Evolutionary conservation across 2,113 vertebrate genomes (phyloP).

Genomic region (Gnathochromis pfefferi): DNA sequence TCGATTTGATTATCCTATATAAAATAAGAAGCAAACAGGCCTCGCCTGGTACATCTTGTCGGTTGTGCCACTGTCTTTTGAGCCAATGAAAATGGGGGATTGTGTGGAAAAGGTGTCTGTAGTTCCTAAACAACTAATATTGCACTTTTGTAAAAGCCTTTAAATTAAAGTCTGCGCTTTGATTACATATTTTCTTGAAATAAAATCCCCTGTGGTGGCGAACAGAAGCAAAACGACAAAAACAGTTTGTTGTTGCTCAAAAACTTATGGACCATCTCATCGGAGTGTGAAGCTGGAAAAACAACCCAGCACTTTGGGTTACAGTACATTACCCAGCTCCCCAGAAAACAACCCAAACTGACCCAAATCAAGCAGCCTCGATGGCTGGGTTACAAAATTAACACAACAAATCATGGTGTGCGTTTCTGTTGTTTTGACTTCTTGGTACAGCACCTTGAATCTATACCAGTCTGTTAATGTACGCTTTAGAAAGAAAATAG

Average conservation of each 20-base stretch:
- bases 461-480: background rate
- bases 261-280: background rate
- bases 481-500: background rate
- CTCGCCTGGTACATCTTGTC: background rate
- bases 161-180: background rate
- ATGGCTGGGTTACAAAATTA: background rate
- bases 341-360: background rate
- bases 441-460: background rate
- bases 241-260: background rate
- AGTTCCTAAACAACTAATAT: background rate
- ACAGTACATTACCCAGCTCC: background rate
- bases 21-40: background rate
- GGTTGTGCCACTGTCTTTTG: background rate
- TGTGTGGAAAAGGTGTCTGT: background rate
- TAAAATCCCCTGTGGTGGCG: background rate
- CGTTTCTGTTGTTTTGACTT: background rate
- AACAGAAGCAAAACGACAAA: background rate
- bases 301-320: background rate
- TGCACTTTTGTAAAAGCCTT: background rate
- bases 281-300: background rate
- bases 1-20: background rate
- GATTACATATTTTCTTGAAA: background rate
- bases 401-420: background rate
- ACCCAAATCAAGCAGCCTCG: background rate
- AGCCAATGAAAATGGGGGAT: background rate